A percentile compares a stretch with the other conserved stretches of the same genome.
These are phyloP conservation scores for Thalassoma bifasciatum DNA, from an alignment of 2,113 vertebrate species.

Conservation along the genomic window DNA sequence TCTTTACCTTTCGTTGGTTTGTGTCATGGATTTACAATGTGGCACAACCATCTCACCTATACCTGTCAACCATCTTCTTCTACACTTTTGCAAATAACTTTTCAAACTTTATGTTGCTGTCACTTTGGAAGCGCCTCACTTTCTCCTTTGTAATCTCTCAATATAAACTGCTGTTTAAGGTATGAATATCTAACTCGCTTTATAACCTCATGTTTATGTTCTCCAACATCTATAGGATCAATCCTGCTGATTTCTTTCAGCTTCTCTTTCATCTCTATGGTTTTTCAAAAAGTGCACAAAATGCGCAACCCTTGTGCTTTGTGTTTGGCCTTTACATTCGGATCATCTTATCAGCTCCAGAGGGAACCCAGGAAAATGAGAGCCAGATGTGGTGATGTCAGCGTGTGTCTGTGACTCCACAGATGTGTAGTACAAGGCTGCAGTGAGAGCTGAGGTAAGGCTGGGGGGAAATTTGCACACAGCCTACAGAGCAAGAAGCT, in stretches of 20 bases:
- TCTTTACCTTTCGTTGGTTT: too few relatives aligned
- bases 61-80: too few relatives aligned
- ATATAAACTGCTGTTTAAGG: background rate
- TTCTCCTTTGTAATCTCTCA: background rate
- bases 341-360: constrained; percentile 43
- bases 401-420: constrained; percentile 43
- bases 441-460: constrained; percentile 33
- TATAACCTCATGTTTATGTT: too few relatives aligned
- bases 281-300: background rate
- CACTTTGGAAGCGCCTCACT: background rate
- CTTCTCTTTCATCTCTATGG: background rate
- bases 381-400: constrained; percentile 82
- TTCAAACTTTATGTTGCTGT: too few relatives aligned
- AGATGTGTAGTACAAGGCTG: constrained; percentile 41
- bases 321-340: constrained; percentile 29
- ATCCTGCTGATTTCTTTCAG: background rate
- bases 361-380: constrained; percentile 58
- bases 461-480: constrained; percentile 55
- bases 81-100: too few relatives aligned
- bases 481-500: constrained; percentile 36
- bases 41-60: too few relatives aligned
- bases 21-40: too few relatives aligned
- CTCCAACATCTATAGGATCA: background rate
- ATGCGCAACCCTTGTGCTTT: constrained; percentile 11
- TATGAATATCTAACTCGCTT: background rate